phyloP scores from a whole-genome alignment of 2,113 vertebrate species.

The Callipepla squamata region DNA sequence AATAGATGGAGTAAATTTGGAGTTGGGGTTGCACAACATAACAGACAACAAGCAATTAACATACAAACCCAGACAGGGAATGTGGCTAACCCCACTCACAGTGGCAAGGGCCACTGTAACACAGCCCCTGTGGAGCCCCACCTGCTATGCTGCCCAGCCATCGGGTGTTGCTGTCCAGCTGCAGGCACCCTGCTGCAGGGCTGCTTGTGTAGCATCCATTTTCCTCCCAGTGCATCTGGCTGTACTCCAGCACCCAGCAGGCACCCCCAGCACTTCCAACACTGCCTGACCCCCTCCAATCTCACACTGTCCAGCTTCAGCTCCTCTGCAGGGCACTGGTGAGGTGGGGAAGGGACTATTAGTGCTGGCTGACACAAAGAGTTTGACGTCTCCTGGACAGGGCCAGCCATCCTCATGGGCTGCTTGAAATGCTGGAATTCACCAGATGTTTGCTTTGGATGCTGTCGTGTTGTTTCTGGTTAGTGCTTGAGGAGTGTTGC shows the following conservation, averaged over 20 bases:
- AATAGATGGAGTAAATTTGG: background rate
- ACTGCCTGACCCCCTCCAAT: background rate
- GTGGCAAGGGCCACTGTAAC: background rate
- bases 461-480: background rate
- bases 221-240: background rate
- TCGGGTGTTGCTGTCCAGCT: background rate
- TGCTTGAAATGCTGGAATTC: slow-evolving; percentile 12
- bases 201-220: background rate
- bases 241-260: background rate
- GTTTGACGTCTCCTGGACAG: background rate
- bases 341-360: background rate
- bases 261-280: background rate
- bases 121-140: accelerated
- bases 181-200: background rate
- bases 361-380: background rate
- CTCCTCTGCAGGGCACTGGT: background rate
- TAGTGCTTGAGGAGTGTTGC: background rate
- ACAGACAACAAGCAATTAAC: background rate
- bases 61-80: background rate
- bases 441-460: slow-evolving; percentile 44
- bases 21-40: background rate
- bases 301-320: too few species aligned
- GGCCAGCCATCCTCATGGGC: background rate
- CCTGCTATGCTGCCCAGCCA: background rate
- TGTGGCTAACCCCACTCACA: accelerated